Evolutionary conservation across 2,888 invertebrate species (phyloP), one percentile per base, ranked within the genome.

Genomic region (Elegia similella): DNA sequence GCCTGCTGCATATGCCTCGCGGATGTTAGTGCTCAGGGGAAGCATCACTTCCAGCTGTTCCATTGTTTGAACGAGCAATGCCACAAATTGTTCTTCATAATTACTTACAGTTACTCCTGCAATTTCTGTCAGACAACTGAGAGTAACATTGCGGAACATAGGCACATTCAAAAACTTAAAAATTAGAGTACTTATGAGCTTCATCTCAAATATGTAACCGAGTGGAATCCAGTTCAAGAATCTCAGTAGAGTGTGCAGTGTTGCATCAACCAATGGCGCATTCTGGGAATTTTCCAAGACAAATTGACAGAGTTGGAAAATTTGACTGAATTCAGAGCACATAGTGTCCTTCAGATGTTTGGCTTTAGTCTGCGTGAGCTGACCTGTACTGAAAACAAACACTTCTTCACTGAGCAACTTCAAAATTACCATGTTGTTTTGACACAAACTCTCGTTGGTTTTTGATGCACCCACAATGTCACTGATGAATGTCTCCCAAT

Each of bases 181-280:
- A 76, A 98, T 97, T 57, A 99, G 93, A 56, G 98, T 98, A 72
- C 95, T 95, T 73, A 99, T 98, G 57, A 99, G 93, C 82, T 98
- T 97, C 68, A 99, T 99, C 93, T 99, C 99, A 92, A 99, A 99
- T 82, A 99, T 99, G 85, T 99, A 99, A 10, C 99, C 99, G 62
- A 99, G 93, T n/a, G 99, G 99, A 77, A 99, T 99, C 99, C 99
- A 99, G 82, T 99, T 99, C 44, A 99, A 93, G 92, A 99, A 99
- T 81, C 98, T 94, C 68, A 99, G 92, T 58, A 99, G 92, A 2
- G 99, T 99, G 82, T 99, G 98, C 65, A 99, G 93, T 0, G 99
- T 99, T 3, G 98, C 96, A 74, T 97, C 97, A 58, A 99, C 98
- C 60, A 99, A 93, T 46, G 97, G 96, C 52, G 98, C 98, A 93